Conservation (phyloP, 2,888 invertebrate species). For the Aphrophora alni region DNA sequence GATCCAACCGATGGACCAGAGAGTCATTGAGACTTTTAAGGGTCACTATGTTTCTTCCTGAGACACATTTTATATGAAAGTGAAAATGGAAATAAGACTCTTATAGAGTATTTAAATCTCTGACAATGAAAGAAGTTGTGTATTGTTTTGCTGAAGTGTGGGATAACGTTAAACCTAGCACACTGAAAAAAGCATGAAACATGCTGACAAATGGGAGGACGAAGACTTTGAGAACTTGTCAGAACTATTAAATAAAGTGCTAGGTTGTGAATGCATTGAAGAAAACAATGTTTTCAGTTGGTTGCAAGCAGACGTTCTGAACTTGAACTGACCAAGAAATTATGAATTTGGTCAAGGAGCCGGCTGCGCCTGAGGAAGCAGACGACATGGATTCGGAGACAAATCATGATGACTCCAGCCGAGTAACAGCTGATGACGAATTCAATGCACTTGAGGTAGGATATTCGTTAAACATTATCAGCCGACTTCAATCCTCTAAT, state of each 20-base stretch:
- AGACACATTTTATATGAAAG: too few species aligned
- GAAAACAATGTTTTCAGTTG: background rate
- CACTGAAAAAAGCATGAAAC: background rate
- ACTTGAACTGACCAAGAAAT: background rate
- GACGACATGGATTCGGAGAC: background rate
- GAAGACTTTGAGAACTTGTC: too few species aligned
- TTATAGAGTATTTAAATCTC: too few species aligned
- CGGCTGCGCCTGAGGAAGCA: background rate
- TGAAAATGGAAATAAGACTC: too few species aligned
- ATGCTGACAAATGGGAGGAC: background rate
- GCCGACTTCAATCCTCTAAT: background rate
- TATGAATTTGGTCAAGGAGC: background rate
- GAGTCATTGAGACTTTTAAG: too few species aligned
- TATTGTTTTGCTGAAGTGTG: background rate
- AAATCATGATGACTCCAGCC: background rate
- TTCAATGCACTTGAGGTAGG: background rate
- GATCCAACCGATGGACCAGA: too few species aligned
- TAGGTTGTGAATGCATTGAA: background rate
- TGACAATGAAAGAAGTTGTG: too few species aligned
- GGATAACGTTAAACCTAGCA: background rate
- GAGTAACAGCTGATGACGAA: background rate
- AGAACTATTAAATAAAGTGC: too few species aligned
- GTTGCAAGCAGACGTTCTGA: background rate
- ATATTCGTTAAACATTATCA: background rate
- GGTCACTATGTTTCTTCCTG: too few species aligned